These are phyloP conservation scores for Drosophila longiperda DNA, from an alignment of 2,888 invertebrate species.

Conservation along the genomic window DNA sequence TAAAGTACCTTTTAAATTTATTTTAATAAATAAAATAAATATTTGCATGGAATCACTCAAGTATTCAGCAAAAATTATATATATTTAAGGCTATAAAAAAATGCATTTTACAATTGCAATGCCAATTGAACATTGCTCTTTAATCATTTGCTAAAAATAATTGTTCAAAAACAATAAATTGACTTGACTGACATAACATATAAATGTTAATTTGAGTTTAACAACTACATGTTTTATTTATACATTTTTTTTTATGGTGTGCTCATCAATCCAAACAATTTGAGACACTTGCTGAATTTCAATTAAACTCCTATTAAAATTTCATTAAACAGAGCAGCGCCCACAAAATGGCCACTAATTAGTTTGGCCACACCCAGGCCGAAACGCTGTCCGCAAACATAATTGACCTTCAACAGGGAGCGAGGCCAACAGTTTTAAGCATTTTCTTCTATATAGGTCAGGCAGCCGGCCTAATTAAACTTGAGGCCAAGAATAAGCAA, in stretches of 20 bases:
- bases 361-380: slow-evolving; percentile 55
- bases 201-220: not conserved
- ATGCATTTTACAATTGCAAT: not conserved
- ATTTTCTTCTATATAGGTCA: slow-evolving; percentile 51
- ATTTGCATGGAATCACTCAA: not conserved
- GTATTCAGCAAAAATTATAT: not conserved
- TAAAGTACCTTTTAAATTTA: not conserved
- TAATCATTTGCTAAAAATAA: not conserved
- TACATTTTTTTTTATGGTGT: not conserved
- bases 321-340: slow-evolving; percentile 66
- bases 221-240: not conserved
- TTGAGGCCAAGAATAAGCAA: slow-evolving; percentile 45
- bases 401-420: slow-evolving; percentile 57
- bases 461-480: slow-evolving; percentile 70
- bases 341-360: slow-evolving; percentile 75
- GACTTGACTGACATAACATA: not conserved
- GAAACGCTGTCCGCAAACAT: slow-evolving; percentile 12
- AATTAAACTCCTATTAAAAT: slow-evolving; percentile 73
- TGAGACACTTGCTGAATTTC: slow-evolving; percentile 45
- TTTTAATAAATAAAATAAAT: not conserved
- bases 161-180: not conserved
- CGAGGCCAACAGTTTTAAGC: slow-evolving; percentile 39
- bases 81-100: not conserved
- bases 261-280: slow-evolving; percentile 9
- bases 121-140: not conserved